Base-by-base conservation (phyloP, 1,140 invertebrate genomes). In the Drosophila leontia region DNA sequence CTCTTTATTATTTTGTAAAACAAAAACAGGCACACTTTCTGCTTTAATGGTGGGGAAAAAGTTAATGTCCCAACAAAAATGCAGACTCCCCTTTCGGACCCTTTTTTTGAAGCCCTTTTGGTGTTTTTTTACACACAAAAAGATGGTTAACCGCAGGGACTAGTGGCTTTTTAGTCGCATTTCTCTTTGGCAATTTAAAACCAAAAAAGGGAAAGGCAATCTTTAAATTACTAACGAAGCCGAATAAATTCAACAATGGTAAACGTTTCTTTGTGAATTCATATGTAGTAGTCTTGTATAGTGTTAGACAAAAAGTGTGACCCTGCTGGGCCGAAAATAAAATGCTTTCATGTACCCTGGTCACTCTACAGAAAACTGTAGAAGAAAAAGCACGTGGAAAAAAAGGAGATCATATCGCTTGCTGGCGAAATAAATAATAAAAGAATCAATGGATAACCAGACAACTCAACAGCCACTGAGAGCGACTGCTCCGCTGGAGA, bases 401-500 rank as follows among this genome's bases (percentile, higher is more conserved):
- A 19, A 23, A 23, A 23, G 1, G 23, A 34, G 9, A 34, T 8
- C 32, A 34, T 9, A 34, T 34, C 8, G 9, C 32, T 29, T 29
- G 26, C 32, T 12, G 15, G 13, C n/a, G n/a, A 37, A 35, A 35
- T n/a, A 17, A 5, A 4, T 7, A 3, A 11, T 12, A 39, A 57
- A 41, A 13, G 11, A 37, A 12, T 12, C 35, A 37, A 37, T 37
- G 11, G 35, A 37, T 37, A 12, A 4, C 0, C 9, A 12, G 9
- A 12, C 11, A 29, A 29, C 26, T 29, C 26, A 29, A 29, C 5
- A 7, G 26, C 26, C 26, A 29, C 26, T 5, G 26, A 29, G 0
- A 29, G 26, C 26, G 26, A 29, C 96, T 44, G 1, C 2, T 13
- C 2, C 12, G 0, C 2, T 13, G 11, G 6, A 15, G 94, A 97